A percentile compares a stretch with the other conserved stretches of the same genome.
These are phyloP conservation scores for Hirudinaria manillensis DNA, from an alignment of 2,888 invertebrate genomes.

Conservation along the genomic window DNA sequence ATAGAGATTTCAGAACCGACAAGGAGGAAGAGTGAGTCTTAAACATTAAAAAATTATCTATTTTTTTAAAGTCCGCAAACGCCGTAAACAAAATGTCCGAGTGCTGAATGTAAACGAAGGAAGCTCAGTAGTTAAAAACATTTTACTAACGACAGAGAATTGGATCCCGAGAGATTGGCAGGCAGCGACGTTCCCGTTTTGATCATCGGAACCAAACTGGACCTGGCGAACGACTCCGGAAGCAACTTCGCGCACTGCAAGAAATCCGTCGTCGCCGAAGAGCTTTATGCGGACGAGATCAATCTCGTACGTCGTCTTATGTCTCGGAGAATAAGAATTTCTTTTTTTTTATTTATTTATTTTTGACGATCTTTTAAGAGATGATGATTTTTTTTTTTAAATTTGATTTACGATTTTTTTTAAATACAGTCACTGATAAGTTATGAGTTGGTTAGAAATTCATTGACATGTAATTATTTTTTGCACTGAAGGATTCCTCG, in stretches of 20 bases:
- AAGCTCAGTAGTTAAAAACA: too few relatives aligned
- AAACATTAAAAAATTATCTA: too few relatives aligned
- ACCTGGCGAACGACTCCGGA: constrained; percentile 64
- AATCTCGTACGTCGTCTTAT: constrained; percentile 61
- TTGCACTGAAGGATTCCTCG: constrained; percentile 60
- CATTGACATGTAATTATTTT: neutral
- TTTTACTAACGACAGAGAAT: constrained; percentile 45
- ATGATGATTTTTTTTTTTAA: neutral
- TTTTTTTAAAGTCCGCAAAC: too few relatives aligned
- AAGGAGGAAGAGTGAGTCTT: constrained; percentile 37
- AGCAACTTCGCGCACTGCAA: constrained; percentile 40
- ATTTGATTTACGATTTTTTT: constrained; percentile 9
- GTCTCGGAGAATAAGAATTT: neutral
- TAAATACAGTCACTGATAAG: constrained; percentile 36
- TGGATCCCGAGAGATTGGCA: constrained; percentile 55
- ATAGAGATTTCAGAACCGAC: constrained; percentile 54
- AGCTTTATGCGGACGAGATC: constrained; percentile 88
- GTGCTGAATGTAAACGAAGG: too few relatives aligned
- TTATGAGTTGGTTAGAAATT: too few relatives aligned
- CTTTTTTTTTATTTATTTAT: constrained; percentile 4
- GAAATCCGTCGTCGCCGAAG: constrained; percentile 71
- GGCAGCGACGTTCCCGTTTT: constrained; percentile 71
- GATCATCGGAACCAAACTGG: constrained; percentile 87
- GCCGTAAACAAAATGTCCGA: too few relatives aligned
- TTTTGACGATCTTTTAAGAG: neutral